These are phyloP conservation scores for Poeciliopsis gracilis DNA, from an alignment of 2,797 vertebrate genomes.

Conservation along the genomic window DNA sequence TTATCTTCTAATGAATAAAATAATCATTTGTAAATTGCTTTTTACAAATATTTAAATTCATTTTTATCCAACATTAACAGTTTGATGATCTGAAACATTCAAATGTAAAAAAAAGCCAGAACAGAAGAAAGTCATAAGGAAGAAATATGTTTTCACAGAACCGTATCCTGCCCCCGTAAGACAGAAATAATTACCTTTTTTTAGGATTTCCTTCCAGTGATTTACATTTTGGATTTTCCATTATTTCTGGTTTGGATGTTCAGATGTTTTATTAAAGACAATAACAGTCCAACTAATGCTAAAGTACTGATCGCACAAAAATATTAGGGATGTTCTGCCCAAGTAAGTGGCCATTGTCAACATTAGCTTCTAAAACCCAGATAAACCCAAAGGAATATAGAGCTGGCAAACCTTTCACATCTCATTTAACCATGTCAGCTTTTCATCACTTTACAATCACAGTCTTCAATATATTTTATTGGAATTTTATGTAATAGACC, in stretches of 20 bases:
- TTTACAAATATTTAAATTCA: background rate
- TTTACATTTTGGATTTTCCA: background rate
- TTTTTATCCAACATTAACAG: background rate
- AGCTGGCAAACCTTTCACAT: background rate
- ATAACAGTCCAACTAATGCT: background rate
- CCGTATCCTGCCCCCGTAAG: background rate
- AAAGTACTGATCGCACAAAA: background rate
- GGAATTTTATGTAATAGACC: constrained; percentile 4
- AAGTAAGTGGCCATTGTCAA: background rate
- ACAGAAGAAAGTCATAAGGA: background rate
- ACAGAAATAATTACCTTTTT: background rate
- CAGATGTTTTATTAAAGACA: background rate
- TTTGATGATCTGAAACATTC: background rate
- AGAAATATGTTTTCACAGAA: background rate
- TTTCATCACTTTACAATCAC: background rate
- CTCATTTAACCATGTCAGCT: background rate
- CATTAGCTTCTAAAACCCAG: background rate
- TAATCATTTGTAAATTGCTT: background rate
- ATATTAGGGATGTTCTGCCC: background rate
- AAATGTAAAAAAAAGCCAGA: background rate
- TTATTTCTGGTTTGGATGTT: background rate
- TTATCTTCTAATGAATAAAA: background rate
- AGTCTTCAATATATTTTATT: background rate
- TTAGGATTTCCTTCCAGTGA: background rate
- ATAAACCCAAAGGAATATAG: background rate